Base-by-base conservation (phyloP, 2,797 vertebrate genomes). In the Vultur gryphus region DNA sequence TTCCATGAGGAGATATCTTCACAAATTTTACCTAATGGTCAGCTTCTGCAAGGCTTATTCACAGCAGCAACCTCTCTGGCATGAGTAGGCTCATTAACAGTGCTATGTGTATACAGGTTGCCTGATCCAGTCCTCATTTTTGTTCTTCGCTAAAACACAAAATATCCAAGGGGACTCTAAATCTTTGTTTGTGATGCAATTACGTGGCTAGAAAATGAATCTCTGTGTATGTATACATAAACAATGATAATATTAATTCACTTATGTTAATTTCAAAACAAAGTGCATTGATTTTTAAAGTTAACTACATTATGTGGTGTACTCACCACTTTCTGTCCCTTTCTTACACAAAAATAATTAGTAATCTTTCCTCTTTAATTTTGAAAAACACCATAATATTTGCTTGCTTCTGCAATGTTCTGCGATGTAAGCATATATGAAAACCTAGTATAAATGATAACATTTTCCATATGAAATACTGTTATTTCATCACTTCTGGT, bases 201-300 rank as follows among this genome's bases (percentile, higher is more conserved):
- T 89, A 81, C 71, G 61, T 77, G 35, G 54, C 25, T 87, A 33
- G 23, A 96, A 87, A 87, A 62, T 35, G 6, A 89, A 28, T 51
- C 35, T 62, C 39, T 66, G 9, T 61, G 23, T 62, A 69, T 11
- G 3, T 25, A 55, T 11, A 59, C 11, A 51, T 43, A 44, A 91
- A 66, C 10, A 84, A 37, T 73, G 2, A 70, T 83, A 82, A 66
- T 48, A 88, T 13, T 35, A 77, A 84, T 62, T 93, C 57, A 84
- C 10, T 81, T 77, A 59, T 3, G 1, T 16, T 9, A 49, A 77
- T 87, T 95, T 87, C 31, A 67, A 48, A 92, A 75, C 16, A 90
- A 90, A 92, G 71, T 77, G 29, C 65, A 73, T 91, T 89, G 58
- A 87, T 93, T 90, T 91, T 64, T 72, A 81, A 90, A 76, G 23